These are phyloP conservation scores for Mya arenaria DNA, from an alignment of 1,140 invertebrate species.

Conservation along the genomic window DNA sequence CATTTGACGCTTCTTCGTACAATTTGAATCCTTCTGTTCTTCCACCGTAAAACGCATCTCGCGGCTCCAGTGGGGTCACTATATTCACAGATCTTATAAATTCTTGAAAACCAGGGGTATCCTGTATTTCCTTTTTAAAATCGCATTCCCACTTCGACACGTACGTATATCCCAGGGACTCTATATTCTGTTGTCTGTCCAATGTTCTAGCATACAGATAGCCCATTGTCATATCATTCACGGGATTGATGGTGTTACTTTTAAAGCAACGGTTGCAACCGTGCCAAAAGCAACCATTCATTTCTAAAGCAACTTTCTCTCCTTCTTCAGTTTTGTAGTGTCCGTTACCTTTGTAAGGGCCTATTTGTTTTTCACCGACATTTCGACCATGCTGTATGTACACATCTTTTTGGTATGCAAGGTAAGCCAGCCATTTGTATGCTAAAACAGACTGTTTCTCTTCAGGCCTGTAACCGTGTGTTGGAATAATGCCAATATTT, in stretches of 20 bases:
- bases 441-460: not conserved
- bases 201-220: conserved; percentile 33
- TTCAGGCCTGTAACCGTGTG: conserved; percentile 1
- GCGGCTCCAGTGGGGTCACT: conserved; percentile 4
- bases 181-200: not conserved
- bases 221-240: conserved; percentile 8
- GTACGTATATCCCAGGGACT: not conserved
- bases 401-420: not conserved
- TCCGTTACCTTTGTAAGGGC: conserved; percentile 7
- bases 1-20: not conserved
- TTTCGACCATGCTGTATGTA: conserved; percentile 33
- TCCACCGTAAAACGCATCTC: conserved; percentile 26
- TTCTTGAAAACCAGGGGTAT: not conserved
- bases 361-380: conserved; percentile 1
- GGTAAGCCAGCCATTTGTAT: not conserved
- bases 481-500: not conserved
- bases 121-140: not conserved
- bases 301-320: conserved; percentile 35
- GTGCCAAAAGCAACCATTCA: conserved; percentile 56
- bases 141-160: not conserved
- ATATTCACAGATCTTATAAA: not conserved
- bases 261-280: conserved; percentile 51
- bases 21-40: conserved; percentile 8
- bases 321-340: not conserved
- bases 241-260: not conserved